These are phyloP conservation scores for Blomia tropicalis DNA, from an alignment of 2,888 invertebrate genomes.

Conservation along the genomic window DNA sequence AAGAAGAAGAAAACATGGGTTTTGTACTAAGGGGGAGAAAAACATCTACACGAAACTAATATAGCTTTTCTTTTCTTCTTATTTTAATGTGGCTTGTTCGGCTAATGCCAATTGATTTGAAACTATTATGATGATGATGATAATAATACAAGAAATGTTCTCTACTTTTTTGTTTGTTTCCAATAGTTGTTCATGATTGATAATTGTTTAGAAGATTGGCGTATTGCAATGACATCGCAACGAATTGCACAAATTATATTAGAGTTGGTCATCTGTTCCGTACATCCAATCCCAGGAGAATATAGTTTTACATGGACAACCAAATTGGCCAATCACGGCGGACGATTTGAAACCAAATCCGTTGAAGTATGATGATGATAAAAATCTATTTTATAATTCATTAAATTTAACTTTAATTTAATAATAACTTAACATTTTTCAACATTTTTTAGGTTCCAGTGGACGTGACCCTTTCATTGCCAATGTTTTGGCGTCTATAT, in stretches of 20 bases:
- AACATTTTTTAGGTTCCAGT: constrained; percentile 54
- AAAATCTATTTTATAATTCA: background rate
- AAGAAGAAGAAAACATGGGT: no score
- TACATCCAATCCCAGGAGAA: constrained; percentile 94
- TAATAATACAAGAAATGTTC: no score
- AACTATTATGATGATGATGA: no score
- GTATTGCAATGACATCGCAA: constrained; percentile 98
- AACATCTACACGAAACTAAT: no score
- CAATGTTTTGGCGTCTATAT: constrained; percentile 98
- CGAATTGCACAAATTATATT: constrained; percentile 77
- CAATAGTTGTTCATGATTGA: constrained; percentile 96
- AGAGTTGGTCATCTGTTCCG: constrained; percentile 85
- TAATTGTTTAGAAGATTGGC: constrained; percentile 99
- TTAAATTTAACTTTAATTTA: background rate
- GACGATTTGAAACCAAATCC: constrained; percentile 27
- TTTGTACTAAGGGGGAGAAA: no score
- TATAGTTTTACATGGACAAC: constrained; percentile 92
- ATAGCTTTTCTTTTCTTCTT: no score
- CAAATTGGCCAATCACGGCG: constrained; percentile 63
- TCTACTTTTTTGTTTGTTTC: background rate
- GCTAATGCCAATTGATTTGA: no score
- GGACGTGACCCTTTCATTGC: constrained; percentile 90
- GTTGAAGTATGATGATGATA: constrained; percentile 1
- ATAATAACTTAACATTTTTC: background rate
- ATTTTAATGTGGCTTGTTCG: no score